A percentile compares a stretch with the other conserved stretches of the same genome.
These are phyloP conservation scores for Periophthalmodon schlosseri DNA, from an alignment of 2,113 vertebrate genomes.

Conservation along the genomic window DNA sequence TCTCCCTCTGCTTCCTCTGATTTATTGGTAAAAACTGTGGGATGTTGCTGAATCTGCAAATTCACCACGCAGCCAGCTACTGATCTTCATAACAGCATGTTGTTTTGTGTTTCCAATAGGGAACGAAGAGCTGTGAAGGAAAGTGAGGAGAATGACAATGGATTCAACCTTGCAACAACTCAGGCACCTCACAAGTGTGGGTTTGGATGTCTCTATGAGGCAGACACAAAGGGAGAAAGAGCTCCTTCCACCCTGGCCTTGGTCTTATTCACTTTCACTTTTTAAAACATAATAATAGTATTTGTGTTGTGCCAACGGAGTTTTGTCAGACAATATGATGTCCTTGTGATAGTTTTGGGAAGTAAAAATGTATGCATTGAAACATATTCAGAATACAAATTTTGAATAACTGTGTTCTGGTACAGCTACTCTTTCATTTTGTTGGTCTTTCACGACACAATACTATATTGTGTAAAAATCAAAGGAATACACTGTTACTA, in stretches of 20 bases:
- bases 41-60: slow-evolving; percentile 67
- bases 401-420: no score
- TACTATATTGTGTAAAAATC: no score
- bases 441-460: no score
- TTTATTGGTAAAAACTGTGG: slow-evolving; percentile 59
- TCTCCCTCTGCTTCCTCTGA: slow-evolving; percentile 46
- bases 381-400: no score
- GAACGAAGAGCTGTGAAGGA: slow-evolving; percentile 18
- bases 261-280: neutral
- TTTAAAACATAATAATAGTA: neutral
- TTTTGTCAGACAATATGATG: neutral
- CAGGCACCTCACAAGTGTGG: slow-evolving; percentile 10
- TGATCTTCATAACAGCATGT: slow-evolving; percentile 56
- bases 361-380: no score
- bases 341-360: neutral
- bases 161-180: slow-evolving; percentile 7
- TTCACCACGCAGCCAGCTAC: slow-evolving; percentile 35
- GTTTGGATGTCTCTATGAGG: slow-evolving; percentile 3
- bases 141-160: slow-evolving; percentile 17
- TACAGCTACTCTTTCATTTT: no score
- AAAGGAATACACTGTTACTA: no score
- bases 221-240: neutral
- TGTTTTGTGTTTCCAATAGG: slow-evolving; percentile 37
- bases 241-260: slow-evolving; percentile 17
- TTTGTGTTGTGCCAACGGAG: neutral